Percentiles rank a stretch among this genome's conserved stretches.
Evolutionary conservation across 2,797 vertebrate genomes (phyloP).

Genomic region (Ciconia nigra): DNA sequence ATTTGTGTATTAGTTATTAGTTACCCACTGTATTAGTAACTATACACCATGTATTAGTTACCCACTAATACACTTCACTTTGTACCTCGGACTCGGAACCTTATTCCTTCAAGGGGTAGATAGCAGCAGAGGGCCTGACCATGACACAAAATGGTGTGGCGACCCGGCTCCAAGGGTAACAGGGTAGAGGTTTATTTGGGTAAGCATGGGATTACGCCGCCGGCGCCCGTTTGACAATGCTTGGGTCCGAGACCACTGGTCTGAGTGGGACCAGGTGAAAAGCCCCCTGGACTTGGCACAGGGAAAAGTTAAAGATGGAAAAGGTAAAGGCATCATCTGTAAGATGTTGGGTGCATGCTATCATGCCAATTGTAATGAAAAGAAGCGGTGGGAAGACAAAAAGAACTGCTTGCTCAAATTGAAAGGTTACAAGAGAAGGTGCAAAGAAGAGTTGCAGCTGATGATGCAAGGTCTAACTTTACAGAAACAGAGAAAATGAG

Average conservation of each 20-base stretch:
- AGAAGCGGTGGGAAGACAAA: neutral
- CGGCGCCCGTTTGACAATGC: no score
- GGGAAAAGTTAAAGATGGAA: neutral
- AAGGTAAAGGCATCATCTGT: neutral
- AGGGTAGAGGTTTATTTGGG: neutral
- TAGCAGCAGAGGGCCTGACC: neutral
- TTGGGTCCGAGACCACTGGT: neutral
- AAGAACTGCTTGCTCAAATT: neutral
- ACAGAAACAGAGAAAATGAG: neutral
- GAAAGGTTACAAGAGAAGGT: neutral
- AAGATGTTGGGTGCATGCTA: neutral
- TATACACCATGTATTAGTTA: no score
- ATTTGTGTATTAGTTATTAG: no score
- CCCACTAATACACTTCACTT: neutral
- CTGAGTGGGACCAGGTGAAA: neutral
- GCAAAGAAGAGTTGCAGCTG: neutral
- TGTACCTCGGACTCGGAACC: neutral
- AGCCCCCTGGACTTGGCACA: neutral
- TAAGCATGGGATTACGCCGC: no score
- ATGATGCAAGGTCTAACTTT: neutral
- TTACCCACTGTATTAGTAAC: no score
- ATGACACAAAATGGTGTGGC: fast-evolving
- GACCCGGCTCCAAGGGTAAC: neutral
- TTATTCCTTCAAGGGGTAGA: neutral
- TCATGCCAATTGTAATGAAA: no score